Base-by-base conservation (phyloP, 2,113 vertebrate species). In the Gobius niger region DNA sequence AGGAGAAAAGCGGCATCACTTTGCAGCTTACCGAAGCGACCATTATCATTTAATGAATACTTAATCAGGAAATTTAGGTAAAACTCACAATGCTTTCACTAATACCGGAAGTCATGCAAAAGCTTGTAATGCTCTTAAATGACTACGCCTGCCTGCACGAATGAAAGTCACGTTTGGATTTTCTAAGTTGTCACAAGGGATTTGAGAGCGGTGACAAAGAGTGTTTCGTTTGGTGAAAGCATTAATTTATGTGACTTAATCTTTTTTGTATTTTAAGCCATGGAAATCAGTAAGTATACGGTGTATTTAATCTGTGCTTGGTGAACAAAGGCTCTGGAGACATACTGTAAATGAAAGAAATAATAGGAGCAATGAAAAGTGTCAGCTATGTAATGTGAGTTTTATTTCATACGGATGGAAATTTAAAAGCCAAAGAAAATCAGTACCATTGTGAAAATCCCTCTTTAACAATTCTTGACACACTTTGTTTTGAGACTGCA, bases 401-500 rank as follows among this genome's bases (percentile, higher is more conserved):
- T 69, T 63, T 76, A 54, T 81, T 87, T 85, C 69, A 85, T 84
- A 34, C 24, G 24, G 77, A 76, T 15, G 14, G 56, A 67, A 77
- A 80, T 80, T 66, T 44, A 81, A 66, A 57, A 78, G 57, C 78
- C 50, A 73, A 52, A 67, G 65, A 44, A 24, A 76, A 65, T 77
- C 42, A 56, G 49, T 61, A 51, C 70, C 47, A 40, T 19, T 46
- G 15, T 12, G 40, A 47, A 53, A 75, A 63, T 75, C 47, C 50
- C 71, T 34, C 24, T 62, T 61, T 57, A 16, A 65, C 61, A 52
- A 51, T 41, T 65, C 52, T 56, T 19, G 15, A 12, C 41, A 16
- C 46, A 66, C 16, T 34, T 67, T 70, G 50, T 66, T 72, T 62
- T 51, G 44, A 19, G 68, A 67, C 71, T 46, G 70, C 60, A 73